A percentile compares a stretch with the other conserved stretches of the same genome.
Evolutionary conservation across 2,797 vertebrate species (phyloP).

Genomic region (Thamnophis elegans): DNA sequence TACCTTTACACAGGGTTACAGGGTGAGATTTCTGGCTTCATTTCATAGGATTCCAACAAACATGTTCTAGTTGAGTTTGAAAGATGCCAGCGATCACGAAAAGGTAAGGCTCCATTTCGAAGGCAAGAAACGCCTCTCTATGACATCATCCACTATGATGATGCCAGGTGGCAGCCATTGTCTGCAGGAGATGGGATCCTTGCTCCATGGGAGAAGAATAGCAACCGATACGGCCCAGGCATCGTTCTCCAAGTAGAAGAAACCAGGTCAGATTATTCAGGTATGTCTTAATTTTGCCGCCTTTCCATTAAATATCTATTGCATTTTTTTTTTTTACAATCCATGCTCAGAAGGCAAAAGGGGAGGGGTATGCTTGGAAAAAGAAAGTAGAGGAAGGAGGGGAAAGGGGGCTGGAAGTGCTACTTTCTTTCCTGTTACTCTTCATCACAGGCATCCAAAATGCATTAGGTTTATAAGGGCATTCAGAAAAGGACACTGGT

Average conservation of each 20-base stretch:
- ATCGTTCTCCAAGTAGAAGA: constrained; percentile 61
- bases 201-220: constrained; percentile 59
- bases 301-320: background rate
- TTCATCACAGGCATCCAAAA: background rate
- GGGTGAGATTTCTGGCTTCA: background rate
- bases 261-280: constrained; percentile 41
- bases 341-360: background rate
- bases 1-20: background rate
- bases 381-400: background rate
- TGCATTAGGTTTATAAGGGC: background rate
- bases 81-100: background rate
- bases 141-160: constrained; percentile 62
- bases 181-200: constrained; percentile 64
- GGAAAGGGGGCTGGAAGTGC: background rate
- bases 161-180: constrained; percentile 54
- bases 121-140: constrained; percentile 61
- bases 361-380: background rate
- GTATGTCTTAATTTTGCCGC: constrained; percentile 31
- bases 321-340: background rate
- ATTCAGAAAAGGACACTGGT: background rate
- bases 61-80: constrained; percentile 66
- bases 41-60: constrained; percentile 49
- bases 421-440: background rate
- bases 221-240: constrained; percentile 65
- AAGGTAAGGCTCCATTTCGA: constrained; percentile 33